These are phyloP conservation scores for Cerceris rybyensis DNA, from an alignment of 2,888 invertebrate species.

Conservation along the genomic window DNA sequence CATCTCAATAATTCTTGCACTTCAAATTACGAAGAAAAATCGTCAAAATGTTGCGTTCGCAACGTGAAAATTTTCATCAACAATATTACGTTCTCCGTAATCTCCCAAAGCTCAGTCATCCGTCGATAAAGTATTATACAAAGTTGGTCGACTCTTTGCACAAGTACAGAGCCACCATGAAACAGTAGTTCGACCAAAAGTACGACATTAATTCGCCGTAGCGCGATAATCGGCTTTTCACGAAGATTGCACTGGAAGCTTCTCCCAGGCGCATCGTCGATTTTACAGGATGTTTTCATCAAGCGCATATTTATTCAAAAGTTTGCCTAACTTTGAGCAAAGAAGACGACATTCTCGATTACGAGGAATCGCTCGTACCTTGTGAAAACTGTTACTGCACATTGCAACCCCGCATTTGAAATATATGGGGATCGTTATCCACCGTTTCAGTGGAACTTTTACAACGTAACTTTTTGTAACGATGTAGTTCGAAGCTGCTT, in stretches of 20 bases:
- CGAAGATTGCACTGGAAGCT: background rate
- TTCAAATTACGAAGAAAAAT: no score
- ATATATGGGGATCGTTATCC: no score
- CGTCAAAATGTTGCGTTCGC: no score
- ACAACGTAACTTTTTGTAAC: no score
- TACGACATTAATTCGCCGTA: conserved; percentile 1
- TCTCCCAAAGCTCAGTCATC: background rate
- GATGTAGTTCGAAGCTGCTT: no score
- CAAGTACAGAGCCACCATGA: background rate
- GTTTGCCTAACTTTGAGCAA: conserved; percentile 32
- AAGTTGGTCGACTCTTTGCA: background rate
- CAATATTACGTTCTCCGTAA: background rate
- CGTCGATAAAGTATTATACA: no score
- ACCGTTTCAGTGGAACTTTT: no score
- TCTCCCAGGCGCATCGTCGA: conserved; percentile 17
- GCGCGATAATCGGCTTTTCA: conserved; percentile 24
- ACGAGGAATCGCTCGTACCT: background rate
- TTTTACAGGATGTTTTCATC: conserved; percentile 19
- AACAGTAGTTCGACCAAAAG: conserved; percentile 36
- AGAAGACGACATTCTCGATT: no score
- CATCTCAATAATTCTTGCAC: no score
- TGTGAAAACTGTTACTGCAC: background rate
- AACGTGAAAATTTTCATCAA: background rate
- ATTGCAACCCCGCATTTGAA: background rate
- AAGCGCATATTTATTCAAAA: conserved; percentile 41